phyloP scores from a whole-genome alignment of 2,888 invertebrate genomes.

The Stegana nigrithorax region DNA sequence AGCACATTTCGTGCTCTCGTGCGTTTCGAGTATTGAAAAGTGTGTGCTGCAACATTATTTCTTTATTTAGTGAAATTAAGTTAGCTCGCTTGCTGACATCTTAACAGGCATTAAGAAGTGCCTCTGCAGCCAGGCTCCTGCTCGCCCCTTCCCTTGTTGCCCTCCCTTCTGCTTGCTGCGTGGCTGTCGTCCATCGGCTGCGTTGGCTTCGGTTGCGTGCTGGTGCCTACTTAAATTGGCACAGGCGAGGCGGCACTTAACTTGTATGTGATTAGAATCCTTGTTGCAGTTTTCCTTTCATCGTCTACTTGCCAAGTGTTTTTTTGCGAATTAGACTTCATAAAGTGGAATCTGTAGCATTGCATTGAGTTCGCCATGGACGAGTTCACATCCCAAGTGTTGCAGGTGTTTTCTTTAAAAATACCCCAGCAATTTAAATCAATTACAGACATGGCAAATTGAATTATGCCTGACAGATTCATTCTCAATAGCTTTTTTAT shows the following conservation, averaged over 20 bases:
- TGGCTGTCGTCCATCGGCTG: constrained; percentile 43
- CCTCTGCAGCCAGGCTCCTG: constrained; percentile 24
- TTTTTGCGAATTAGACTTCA: too few species aligned
- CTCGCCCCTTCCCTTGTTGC: too few species aligned
- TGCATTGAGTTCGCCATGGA: not conserved
- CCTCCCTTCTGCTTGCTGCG: constrained; percentile 4
- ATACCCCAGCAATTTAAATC: too few species aligned
- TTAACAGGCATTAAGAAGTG: constrained; percentile 54
- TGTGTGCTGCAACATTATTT: constrained; percentile 4
- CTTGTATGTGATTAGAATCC: not conserved
- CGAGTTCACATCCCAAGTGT: too few species aligned
- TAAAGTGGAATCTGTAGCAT: too few species aligned
- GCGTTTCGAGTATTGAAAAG: constrained; percentile 11
- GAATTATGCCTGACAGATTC: too few species aligned
- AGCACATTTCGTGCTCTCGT: not conserved
- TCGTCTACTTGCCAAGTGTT: not conserved
- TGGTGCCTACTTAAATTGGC: not conserved
- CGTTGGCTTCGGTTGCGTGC: constrained; percentile 22
- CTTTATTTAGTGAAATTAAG: constrained; percentile 51
- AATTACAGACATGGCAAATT: too few species aligned
- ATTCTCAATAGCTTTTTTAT: too few species aligned
- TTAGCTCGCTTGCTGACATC: constrained; percentile 44
- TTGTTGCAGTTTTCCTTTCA: not conserved
- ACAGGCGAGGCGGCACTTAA: constrained; percentile 17
- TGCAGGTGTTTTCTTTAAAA: too few species aligned